phyloP scores from a whole-genome alignment of 2,797 vertebrate species.

The Sebastes nivosus region DNA sequence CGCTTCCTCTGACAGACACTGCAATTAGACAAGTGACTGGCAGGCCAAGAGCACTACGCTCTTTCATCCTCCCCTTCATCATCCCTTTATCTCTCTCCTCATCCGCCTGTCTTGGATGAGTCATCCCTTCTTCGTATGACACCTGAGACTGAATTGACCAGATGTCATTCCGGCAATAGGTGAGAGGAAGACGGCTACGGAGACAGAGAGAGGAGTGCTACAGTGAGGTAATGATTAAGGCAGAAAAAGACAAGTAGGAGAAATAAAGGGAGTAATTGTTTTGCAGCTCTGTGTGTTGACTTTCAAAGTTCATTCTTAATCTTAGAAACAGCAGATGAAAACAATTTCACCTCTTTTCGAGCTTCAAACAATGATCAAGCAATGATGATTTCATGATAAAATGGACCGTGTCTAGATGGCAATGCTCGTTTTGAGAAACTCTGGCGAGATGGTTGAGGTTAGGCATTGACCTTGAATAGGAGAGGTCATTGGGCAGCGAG shows the following conservation, averaged over 20 bases:
- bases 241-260: neutral
- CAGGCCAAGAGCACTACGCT: conserved; percentile 38
- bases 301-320: neutral
- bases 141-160: conserved; percentile 50
- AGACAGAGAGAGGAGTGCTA: neutral
- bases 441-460: neutral
- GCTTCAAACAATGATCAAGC: neutral
- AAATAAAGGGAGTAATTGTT: neutral
- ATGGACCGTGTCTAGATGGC: neutral
- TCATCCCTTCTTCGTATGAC: conserved; percentile 61
- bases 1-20: conserved; percentile 58
- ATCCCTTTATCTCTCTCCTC: conserved; percentile 48
- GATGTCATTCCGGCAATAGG: conserved; percentile 41
- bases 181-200: neutral
- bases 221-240: neutral
- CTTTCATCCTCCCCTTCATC: conserved; percentile 60
- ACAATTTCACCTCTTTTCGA: neutral
- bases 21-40: conserved; percentile 69
- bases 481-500: neutral
- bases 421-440: neutral
- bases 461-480: neutral
- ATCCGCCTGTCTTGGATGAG: conserved; percentile 44
- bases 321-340: neutral
- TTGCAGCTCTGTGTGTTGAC: neutral
- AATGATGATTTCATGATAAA: neutral